Conservation (phyloP, 92 coral and sea anemone species). For the Bergia sp. region DNA sequence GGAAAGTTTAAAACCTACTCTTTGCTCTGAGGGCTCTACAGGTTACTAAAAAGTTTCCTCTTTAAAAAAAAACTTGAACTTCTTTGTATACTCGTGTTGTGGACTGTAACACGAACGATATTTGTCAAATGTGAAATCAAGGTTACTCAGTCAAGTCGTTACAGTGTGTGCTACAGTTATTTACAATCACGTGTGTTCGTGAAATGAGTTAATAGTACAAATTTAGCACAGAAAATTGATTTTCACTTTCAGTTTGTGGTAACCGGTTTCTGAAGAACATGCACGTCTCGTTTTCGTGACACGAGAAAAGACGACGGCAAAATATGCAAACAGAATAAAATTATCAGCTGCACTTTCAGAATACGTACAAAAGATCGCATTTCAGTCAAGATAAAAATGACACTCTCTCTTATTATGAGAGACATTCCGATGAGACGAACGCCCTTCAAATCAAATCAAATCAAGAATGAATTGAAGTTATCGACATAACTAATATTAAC, state of each 20-base stretch:
- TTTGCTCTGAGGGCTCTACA: not conserved
- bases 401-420: constrained; percentile 6
- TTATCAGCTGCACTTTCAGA: not conserved
- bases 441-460: constrained; percentile 15
- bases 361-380: constrained; percentile 24
- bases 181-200: not conserved
- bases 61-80: no score
- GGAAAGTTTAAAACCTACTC: not conserved
- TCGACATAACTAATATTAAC: not conserved
- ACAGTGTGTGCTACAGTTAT: not conserved
- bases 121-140: not conserved
- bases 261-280: not conserved
- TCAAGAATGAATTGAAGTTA: not conserved
- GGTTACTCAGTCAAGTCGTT: not conserved
- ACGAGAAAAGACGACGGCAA: not conserved
- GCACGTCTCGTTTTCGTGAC: not conserved
- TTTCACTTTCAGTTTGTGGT: not conserved
- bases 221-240: not conserved
- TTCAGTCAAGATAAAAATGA: constrained; percentile 26
- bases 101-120: not conserved
- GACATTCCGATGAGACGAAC: constrained; percentile 38
- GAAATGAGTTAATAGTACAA: not conserved
- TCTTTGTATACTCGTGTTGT: no score
- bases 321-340: not conserved
- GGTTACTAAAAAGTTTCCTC: not conserved